These are phyloP conservation scores for Siderastrea radians DNA, from an alignment of 92 coral and sea anemone species.

Conservation along the genomic window DNA sequence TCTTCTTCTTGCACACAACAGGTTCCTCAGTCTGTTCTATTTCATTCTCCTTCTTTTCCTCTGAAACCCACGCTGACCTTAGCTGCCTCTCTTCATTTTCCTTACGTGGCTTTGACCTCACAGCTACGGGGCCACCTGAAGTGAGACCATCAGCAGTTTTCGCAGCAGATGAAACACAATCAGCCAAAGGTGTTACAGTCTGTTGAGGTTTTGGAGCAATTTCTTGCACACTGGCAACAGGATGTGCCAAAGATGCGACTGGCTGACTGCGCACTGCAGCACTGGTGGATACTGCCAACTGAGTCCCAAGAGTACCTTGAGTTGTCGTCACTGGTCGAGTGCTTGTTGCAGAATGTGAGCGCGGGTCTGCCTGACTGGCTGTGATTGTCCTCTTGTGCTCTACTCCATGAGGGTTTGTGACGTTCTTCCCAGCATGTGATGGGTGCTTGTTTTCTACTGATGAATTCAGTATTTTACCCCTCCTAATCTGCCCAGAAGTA, in stretches of 20 bases:
- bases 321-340: constrained; percentile 45
- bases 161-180: constrained; percentile 4
- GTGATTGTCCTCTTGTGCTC: not conserved
- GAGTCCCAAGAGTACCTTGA: constrained; percentile 27
- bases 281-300: constrained; percentile 21
- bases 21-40: constrained; percentile 66
- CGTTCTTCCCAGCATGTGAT: not conserved
- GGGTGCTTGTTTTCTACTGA: not conserved
- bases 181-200: not conserved
- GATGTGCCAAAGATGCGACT: constrained; percentile 16
- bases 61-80: constrained; percentile 33
- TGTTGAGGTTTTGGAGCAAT: constrained; percentile 29
- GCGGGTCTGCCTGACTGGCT: constrained; percentile 3
- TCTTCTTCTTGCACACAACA: constrained; percentile 60
- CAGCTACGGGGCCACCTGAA: not conserved
- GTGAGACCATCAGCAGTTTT: not conserved
- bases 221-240: constrained; percentile 13
- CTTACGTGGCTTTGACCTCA: constrained; percentile 16
- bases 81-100: constrained; percentile 55
- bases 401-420: not conserved
- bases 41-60: constrained; percentile 61
- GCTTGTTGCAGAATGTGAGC: not conserved
- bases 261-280: constrained; percentile 29
- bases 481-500: not conserved
- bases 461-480: not conserved